phyloP scores from a whole-genome alignment of 2,113 vertebrate species.

The Eretmochelys imbricata region DNA sequence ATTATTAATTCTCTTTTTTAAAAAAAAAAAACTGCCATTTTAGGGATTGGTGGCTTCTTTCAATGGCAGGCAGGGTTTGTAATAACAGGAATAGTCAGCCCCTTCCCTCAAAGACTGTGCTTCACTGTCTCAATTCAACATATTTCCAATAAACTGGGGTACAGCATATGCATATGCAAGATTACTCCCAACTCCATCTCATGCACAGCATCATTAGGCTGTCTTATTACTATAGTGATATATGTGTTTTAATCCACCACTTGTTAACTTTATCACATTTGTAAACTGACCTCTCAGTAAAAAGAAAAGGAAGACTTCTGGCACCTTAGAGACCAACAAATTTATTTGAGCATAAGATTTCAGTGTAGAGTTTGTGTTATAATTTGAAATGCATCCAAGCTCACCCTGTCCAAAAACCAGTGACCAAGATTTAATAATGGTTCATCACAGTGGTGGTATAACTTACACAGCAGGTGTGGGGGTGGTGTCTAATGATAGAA shows the following conservation, averaged over 20 bases:
- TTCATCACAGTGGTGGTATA: background rate
- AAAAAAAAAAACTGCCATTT: background rate
- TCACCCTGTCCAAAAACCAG: background rate
- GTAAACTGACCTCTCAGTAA: background rate
- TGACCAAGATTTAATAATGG: background rate
- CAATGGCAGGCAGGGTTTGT: background rate
- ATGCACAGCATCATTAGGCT: background rate
- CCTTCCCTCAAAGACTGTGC: background rate
- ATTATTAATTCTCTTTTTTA: background rate
- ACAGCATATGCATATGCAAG: background rate
- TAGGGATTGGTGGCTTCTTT: background rate
- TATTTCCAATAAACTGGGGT: background rate
- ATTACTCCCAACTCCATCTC: background rate
- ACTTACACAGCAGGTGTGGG: background rate
- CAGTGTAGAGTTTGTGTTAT: background rate
- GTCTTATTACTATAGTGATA: background rate
- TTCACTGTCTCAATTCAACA: background rate
- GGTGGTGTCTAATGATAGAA: background rate
- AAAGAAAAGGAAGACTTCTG: too few species aligned
- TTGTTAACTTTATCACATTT: background rate
- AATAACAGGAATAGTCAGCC: background rate
- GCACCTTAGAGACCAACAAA: too few species aligned
- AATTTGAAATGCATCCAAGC: background rate
- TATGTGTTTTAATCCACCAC: background rate
- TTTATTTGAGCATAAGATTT: too few species aligned